A percentile compares a stretch with the other conserved stretches of the same genome.
Conservation (phyloP, 2,888 invertebrate species). For the Lamproptera curius region DNA sequence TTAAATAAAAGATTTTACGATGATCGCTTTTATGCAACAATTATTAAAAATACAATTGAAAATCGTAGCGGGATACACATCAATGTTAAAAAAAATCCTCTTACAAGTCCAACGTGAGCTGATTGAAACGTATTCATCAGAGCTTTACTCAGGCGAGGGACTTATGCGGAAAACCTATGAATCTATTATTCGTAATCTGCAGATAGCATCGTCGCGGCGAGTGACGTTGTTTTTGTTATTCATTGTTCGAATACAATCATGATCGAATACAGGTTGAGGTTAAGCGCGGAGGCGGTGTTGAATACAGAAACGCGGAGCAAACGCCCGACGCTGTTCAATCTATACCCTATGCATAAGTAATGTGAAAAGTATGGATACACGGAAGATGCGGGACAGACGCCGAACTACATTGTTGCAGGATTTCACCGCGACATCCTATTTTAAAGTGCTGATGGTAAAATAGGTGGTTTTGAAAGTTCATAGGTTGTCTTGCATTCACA, state of each 20-base stretch:
- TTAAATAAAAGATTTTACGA: too few species aligned
- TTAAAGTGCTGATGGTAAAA: too few species aligned
- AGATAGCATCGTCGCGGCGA: conserved; percentile 26
- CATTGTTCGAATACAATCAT: conserved; percentile 66
- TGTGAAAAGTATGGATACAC: conserved; percentile 73
- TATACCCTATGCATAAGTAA: conserved; percentile 76
- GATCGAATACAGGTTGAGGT: conserved; percentile 55
- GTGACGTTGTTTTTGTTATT: conserved; percentile 37
- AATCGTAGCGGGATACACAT: too few species aligned
- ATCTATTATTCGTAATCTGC: conserved; percentile 22
- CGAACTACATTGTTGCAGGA: conserved; percentile 67
- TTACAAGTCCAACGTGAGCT: not conserved
- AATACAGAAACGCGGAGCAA: conserved; percentile 69
- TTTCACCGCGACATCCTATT: conserved; percentile 62
- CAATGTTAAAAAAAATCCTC: not conserved
- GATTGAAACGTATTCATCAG: not conserved
- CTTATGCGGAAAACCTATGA: conserved; percentile 1
- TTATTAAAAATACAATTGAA: too few species aligned
- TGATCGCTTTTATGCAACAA: too few species aligned
- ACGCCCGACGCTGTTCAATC: conserved; percentile 70
- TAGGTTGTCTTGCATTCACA: conserved; percentile 31
- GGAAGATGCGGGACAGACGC: conserved; percentile 57
- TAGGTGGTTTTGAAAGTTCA: conserved; percentile 47
- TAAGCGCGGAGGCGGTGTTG: conserved; percentile 57
- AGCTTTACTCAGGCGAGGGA: not conserved